Evolutionary conservation across 2,113 vertebrate species (phyloP), one percentile per base, ranked within the genome.

Genomic region (Procavia capensis): DNA sequence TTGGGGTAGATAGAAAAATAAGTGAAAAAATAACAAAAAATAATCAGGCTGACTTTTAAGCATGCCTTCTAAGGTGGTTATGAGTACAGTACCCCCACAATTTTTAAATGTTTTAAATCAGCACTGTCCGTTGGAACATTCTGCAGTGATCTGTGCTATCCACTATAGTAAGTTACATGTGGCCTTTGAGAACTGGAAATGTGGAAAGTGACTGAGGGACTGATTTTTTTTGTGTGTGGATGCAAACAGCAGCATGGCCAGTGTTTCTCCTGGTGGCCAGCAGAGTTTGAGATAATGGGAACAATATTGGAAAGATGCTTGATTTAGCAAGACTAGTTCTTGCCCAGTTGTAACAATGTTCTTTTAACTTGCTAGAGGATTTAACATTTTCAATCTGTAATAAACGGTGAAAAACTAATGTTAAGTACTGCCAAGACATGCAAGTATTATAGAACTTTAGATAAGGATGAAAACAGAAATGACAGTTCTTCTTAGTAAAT

Each of bases 61-160:
- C 80, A n/a, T 87, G 39, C 43, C 11, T 96, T 93, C 91, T 74
- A 90, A 68, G 41, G 36, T 96, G n/a, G 16, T 9, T 80, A 79
- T 88, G 68, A 89, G 92, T 91, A 25, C 36, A 89, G 31, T 41
- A n/a, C n/a, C 41, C 24, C 39, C n/a, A 43, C 57, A 1, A 24
- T 83, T 91, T 94, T 5, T 43, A 80, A 91, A 89, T 96, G 54
- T 43, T 94, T 91, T 88, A 86, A 87, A n/a, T 87, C 13, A 47
- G 16, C 59, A n/a, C 68, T 3, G 10, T 63, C 54, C 81, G 59
- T 1, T 36, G 50, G 31, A 64, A 43, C 39, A 80, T 85, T 74
- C 45, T 80, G 36, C 22, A 3, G 22, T 95, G 43, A 36, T 43
- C 64, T 45, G 10, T 27, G 11, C 27, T 47, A 5, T 91, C 54